Conservation (phyloP, 2,113 vertebrate species). For the Vimba vimba region DNA sequence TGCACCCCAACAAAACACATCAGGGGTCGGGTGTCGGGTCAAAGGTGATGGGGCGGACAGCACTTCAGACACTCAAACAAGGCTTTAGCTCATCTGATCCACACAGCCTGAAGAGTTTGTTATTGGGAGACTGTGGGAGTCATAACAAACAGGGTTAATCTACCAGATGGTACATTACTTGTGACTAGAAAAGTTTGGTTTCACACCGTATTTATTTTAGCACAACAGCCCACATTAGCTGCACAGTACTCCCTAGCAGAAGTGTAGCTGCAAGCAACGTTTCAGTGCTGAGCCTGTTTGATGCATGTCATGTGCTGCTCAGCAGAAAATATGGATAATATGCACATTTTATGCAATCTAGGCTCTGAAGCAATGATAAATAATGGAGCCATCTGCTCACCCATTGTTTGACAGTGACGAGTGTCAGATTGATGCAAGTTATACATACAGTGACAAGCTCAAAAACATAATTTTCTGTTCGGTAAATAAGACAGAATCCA, state of each 20-base stretch:
- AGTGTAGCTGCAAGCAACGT: background rate
- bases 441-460: background rate
- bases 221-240: background rate
- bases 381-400: background rate
- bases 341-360: background rate
- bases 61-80: slow-evolving; percentile 58
- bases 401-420: background rate
- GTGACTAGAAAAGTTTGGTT: background rate
- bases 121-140: slow-evolving; percentile 3
- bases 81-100: slow-evolving; percentile 41
- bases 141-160: slow-evolving; percentile 14
- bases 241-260: background rate
- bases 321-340: slow-evolving; percentile 2
- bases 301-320: background rate
- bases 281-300: background rate
- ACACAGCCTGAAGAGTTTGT: slow-evolving; percentile 24
- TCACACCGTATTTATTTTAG: slow-evolving; percentile 10
- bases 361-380: background rate
- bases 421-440: background rate
- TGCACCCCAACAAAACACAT: slow-evolving; percentile 64
- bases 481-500: background rate
- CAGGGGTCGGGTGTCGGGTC: slow-evolving; percentile 68
- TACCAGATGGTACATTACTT: background rate
- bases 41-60: slow-evolving; percentile 49
- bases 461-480: background rate